A percentile compares a stretch with the other conserved stretches of the same genome.
phyloP scores from a whole-genome alignment of 2,113 vertebrate genomes.

The Cariama cristata region DNA sequence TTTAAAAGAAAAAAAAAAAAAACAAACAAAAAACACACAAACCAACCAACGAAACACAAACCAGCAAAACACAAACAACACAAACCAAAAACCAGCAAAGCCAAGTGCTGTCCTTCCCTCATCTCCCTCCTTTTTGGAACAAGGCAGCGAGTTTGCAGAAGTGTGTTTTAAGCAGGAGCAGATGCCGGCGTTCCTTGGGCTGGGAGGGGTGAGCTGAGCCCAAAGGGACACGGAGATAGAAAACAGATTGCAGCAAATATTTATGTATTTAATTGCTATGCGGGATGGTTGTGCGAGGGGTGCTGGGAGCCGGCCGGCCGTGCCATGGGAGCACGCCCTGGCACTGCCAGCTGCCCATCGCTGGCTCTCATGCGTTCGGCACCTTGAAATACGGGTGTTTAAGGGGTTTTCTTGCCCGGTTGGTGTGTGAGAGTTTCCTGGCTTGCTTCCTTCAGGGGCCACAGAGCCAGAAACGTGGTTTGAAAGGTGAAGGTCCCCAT shows the following conservation, averaged over 20 bases:
- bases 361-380: accelerated
- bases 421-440: not conserved
- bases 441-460: not conserved
- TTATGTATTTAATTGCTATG: not conserved
- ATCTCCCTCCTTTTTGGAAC: not conserved
- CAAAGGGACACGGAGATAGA: not conserved
- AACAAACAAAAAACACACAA: not conserved
- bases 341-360: not conserved
- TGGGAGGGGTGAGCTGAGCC: not conserved
- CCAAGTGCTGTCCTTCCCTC: not conserved
- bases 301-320: not conserved
- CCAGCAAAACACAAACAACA: not conserved
- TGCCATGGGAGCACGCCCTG: not conserved
- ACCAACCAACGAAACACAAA: not conserved
- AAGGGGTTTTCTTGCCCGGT: not conserved
- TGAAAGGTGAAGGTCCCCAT: not conserved
- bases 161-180: constrained; percentile 1
- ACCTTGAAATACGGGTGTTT: accelerated
- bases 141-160: not conserved
- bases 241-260: not conserved
- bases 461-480: not conserved
- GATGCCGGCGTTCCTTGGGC: not conserved
- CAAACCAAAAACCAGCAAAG: not conserved
- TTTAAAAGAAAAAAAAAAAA: not conserved
- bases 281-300: not conserved